Conservation (phyloP, 2,797 vertebrate genomes). For the Vultur gryphus region DNA sequence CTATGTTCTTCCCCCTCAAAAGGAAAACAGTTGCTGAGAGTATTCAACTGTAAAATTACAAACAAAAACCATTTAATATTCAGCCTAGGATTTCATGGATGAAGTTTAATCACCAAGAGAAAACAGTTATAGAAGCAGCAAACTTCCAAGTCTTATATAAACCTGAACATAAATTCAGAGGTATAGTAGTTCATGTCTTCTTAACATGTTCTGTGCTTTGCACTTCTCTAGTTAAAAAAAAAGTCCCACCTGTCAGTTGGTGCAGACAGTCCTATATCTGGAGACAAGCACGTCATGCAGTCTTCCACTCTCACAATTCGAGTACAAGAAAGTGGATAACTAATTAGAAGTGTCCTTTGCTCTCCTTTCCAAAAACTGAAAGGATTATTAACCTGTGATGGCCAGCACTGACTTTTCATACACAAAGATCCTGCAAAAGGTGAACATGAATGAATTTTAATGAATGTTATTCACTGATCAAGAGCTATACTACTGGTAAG, state of each 20-base stretch:
- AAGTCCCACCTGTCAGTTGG: not conserved
- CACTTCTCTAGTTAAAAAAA: not conserved
- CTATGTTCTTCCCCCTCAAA: not conserved
- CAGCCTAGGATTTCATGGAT: not conserved
- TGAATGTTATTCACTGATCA: not conserved
- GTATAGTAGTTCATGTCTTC: not conserved
- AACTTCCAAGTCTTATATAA: not conserved
- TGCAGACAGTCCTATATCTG: not conserved
- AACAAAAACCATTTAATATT: not conserved
- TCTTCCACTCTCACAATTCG: rapidly evolving
- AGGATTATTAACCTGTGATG: not conserved
- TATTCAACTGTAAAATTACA: not conserved
- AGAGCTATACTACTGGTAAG: not conserved
- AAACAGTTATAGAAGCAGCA: not conserved
- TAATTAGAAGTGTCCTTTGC: not conserved
- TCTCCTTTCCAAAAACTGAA: not conserved
- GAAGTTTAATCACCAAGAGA: not conserved
- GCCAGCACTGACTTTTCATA: not conserved
- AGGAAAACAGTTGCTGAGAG: not conserved
- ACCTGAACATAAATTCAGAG: not conserved
- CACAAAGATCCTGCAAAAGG: rapidly evolving
- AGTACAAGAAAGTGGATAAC: not conserved
- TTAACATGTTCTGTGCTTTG: not conserved
- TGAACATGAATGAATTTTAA: not conserved
- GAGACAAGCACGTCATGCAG: rapidly evolving